Conservation (phyloP, 1,140 invertebrate species). For the Bombus impatiens region DNA sequence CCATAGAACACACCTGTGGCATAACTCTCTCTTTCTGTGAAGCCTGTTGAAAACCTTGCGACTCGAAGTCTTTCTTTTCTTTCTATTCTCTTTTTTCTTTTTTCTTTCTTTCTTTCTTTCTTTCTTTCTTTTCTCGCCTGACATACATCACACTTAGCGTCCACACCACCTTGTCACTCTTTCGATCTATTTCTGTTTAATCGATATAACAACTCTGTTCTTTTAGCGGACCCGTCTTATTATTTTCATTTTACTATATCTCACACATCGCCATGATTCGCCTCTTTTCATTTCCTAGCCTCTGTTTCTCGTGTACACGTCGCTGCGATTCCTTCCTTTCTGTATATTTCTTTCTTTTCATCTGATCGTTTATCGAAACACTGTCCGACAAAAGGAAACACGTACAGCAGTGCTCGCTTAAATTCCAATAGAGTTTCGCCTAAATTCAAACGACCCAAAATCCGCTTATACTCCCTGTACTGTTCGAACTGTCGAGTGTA, state of each 20-base stretch:
- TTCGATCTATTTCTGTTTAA: background rate
- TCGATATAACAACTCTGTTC: conserved; percentile 35
- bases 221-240: conserved; percentile 10
- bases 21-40: conserved; percentile 57
- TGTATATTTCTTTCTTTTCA: conserved; percentile 36
- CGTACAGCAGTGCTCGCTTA: conserved; percentile 15
- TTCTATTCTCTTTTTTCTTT: background rate
- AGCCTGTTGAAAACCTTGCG: conserved; percentile 49
- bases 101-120: conserved; percentile 26
- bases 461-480: background rate
- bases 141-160: conserved; percentile 4
- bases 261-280: background rate
- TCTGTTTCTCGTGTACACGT: conserved; percentile 13
- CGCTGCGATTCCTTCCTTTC: background rate
- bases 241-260: background rate
- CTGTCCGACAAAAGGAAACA: conserved; percentile 26
- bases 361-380: background rate
- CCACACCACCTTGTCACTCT: background rate
- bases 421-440: background rate
- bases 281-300: conserved; percentile 31
- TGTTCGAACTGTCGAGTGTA: background rate
- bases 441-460: background rate
- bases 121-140: background rate
- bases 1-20: conserved; percentile 64
- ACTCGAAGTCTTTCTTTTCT: conserved; percentile 48